phyloP scores from a whole-genome alignment of 2,888 invertebrate genomes.

The Drosophila nr. fundita region DNA sequence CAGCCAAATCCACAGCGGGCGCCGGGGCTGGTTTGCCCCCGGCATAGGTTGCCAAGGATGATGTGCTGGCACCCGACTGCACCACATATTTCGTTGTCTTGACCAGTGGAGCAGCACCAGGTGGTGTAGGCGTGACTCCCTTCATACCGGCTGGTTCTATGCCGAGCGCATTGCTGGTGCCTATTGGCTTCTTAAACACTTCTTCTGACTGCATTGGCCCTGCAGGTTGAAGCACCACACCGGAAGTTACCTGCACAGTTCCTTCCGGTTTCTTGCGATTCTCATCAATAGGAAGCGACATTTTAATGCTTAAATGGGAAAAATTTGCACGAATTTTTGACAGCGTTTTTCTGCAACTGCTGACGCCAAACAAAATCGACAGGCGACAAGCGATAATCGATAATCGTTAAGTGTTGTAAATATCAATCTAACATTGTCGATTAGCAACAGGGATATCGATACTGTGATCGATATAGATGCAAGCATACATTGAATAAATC shows the following conservation, averaged over 20 bases:
- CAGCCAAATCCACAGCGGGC: conserved; percentile 56
- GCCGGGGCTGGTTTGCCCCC: conserved; percentile 27
- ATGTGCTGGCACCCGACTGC: conserved; percentile 35
- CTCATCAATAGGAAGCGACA: conserved; percentile 72
- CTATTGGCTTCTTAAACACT: conserved; percentile 60
- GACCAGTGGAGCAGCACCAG: conserved; percentile 47
- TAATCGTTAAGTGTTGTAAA: conserved; percentile 16
- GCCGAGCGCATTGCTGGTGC: conserved; percentile 57
- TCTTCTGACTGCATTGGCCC: conserved; percentile 45
- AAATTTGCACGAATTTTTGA: conserved; percentile 11
- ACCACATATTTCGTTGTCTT: conserved; percentile 79
- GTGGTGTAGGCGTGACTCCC: conserved; percentile 55
- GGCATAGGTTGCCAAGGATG: background rate
- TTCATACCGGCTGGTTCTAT: conserved; percentile 79
- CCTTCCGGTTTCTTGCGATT: conserved; percentile 54
- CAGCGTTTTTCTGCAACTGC: conserved; percentile 7
- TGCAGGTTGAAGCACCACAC: too few relatives aligned
- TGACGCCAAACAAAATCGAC: conserved; percentile 5
- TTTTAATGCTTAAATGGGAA: conserved; percentile 27
- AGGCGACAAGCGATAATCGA: background rate
- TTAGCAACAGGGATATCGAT: too few relatives aligned
- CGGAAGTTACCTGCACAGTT: too few relatives aligned
- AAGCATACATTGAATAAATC: too few relatives aligned
- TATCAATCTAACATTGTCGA: too few relatives aligned
- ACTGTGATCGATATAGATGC: too few relatives aligned